Base-by-base conservation (phyloP, 2,888 invertebrate species). In the Junonia oenone region DNA sequence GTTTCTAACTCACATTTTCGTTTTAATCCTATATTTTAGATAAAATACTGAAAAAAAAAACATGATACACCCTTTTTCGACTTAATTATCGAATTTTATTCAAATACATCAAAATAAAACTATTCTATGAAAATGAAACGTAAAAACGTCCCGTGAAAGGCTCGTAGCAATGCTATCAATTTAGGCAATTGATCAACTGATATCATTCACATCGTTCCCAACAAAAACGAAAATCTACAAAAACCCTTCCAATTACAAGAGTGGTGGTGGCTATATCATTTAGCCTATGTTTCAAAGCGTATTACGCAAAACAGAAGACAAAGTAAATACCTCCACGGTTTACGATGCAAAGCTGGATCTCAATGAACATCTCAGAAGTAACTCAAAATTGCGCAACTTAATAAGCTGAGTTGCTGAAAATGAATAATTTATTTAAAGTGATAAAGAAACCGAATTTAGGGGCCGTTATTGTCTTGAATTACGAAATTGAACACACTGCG, bases 401-500 rank as follows among this genome's bases (percentile, higher is more conserved):
- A 61, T 55, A 57, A 46, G 53, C 51, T 54, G 52, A 47, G 50
- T 59, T 51, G 52, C 56, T 55, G 50, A 45, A 48, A 59, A 63
- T 63, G 60, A 65, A 63, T 63, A 64, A 66, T 61, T 60, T 55
- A 55, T 57, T 53, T 55, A 62, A 64, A 61, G 56, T 63, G 40
- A 64, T 57, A 51, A 59, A 40, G 11, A 47, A 31, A 37, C 35
- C 31, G 15, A 55, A 40, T 48, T 55, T 59, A 47, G 43, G 51
- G 15, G 45, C 46, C 52, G 35, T 58, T 66, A 69, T 67, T 61
- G 59, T 65, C 54, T 66, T 58, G 62, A 71, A 72, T 75, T 71
- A 72, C 71, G 58, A 65, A 75, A 74, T 73, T 64, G 63, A 61
- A 55, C 47, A 50, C 45, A 45, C 51, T 58, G 37, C 40, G 51